Percentiles rank a stretch among this genome's conserved stretches.
Conservation (phyloP, 2,113 vertebrate genomes). For the Abramis brama region DNA sequence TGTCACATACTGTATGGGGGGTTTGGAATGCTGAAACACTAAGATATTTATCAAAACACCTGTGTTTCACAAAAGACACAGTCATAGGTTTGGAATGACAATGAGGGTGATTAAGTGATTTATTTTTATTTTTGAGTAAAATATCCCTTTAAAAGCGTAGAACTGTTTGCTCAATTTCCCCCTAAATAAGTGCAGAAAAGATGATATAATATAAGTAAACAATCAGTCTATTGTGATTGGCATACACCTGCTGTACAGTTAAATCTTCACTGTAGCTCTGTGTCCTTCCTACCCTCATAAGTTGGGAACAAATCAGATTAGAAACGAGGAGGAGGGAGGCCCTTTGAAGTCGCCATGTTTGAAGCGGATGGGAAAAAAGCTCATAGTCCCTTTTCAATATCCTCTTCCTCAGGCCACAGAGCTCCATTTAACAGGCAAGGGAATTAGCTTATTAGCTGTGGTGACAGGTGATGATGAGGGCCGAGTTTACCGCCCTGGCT, state of each 20-base stretch:
- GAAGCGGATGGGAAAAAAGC: slow-evolving; percentile 53
- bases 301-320: slow-evolving; percentile 58
- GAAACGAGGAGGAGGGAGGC: slow-evolving; percentile 26
- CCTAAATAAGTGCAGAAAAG: neutral
- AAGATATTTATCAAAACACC: neutral
- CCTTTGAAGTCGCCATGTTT: slow-evolving; percentile 57
- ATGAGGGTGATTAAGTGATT: neutral
- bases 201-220: neutral
- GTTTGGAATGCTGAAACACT: too few species aligned
- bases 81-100: too few species aligned
- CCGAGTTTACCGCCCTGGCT: slow-evolving; percentile 50
- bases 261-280: slow-evolving; percentile 26
- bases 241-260: slow-evolving; percentile 43
- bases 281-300: slow-evolving; percentile 47
- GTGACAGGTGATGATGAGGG: slow-evolving; percentile 68
- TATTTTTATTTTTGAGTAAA: neutral
- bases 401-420: slow-evolving; percentile 52
- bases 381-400: slow-evolving; percentile 45
- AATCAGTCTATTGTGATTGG: slow-evolving; percentile 10
- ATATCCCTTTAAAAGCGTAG: neutral
- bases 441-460: slow-evolving; percentile 68
- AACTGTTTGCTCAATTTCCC: neutral
- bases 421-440: slow-evolving; percentile 57
- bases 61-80: neutral
- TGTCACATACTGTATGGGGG: too few species aligned